Conservation (phyloP, 2,113 vertebrate genomes). For the Leptodactylus fuscus region DNA sequence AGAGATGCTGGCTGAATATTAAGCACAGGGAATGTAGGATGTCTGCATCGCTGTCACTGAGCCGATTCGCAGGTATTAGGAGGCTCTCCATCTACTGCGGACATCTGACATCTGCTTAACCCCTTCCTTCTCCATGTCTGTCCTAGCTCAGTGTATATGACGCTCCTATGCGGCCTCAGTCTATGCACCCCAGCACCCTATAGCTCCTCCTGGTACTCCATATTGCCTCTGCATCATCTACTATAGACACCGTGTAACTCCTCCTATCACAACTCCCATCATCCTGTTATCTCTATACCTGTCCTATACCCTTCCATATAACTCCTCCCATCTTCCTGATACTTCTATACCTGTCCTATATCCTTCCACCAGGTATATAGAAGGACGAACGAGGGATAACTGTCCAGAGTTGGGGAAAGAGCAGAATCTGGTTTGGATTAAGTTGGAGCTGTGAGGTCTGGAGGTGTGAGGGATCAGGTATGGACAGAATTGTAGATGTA, state of each 20-base stretch:
- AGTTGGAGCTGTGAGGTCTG: no score
- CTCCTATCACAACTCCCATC: not conserved
- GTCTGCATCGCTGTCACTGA: not conserved
- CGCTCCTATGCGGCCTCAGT: no score
- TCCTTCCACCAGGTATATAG: no score
- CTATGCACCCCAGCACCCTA: not conserved
- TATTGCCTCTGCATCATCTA: not conserved
- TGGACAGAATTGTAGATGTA: not conserved
- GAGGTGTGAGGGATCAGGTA: not conserved
- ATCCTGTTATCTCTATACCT: not conserved
- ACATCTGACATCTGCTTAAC: not conserved
- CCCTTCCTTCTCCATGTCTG: not conserved
- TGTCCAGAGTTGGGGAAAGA: not conserved
- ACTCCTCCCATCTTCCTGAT: no score
- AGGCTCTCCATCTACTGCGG: not conserved
- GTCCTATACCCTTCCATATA: not conserved
- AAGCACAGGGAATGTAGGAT: not conserved
- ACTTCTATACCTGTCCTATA: no score
- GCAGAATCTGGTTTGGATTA: no score
- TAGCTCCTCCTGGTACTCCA: not conserved
- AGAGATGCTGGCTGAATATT: constrained; percentile 12
- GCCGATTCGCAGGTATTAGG: not conserved
- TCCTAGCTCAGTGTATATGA: no score
- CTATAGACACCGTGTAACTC: not conserved
- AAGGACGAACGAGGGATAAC: no score